Conservation (phyloP, 2,797 vertebrate genomes). For the Gambusia yucatana region DNA sequence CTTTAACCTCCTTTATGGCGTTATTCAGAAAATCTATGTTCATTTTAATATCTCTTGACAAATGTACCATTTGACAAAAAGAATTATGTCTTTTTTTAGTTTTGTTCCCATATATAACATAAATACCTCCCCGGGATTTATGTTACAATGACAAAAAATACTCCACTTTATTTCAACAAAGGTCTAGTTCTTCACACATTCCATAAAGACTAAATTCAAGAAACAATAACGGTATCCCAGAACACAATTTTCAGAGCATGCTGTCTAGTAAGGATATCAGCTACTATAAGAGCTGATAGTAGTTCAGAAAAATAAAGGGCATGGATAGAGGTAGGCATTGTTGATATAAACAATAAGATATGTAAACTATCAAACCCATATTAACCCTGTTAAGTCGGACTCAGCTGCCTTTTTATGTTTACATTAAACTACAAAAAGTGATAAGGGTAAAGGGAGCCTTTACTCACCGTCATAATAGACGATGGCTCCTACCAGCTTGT, state of each 20-base stretch:
- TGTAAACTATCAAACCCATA: too few relatives aligned
- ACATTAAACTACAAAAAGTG: conserved; percentile 35
- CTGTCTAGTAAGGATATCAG: not conserved
- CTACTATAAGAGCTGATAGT: not conserved
- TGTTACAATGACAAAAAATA: not conserved
- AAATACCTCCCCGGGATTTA: not conserved
- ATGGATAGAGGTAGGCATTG: too few relatives aligned
- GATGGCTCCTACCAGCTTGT: conserved; percentile 93
- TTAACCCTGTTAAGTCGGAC: conserved; percentile 3
- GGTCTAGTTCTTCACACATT: not conserved
- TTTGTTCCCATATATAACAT: not conserved
- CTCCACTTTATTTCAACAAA: not conserved
- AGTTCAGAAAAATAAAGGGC: too few relatives aligned
- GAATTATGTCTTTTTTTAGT: not conserved
- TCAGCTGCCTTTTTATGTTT: conserved; percentile 33
- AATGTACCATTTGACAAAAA: not conserved
- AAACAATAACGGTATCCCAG: not conserved
- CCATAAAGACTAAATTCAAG: not conserved
- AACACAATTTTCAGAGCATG: not conserved
- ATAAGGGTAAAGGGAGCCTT: too few relatives aligned
- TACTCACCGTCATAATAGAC: conserved; percentile 97
- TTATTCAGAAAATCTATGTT: not conserved
- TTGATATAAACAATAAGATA: too few relatives aligned
- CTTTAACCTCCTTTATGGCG: not conserved
- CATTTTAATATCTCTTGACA: not conserved